Percentiles rank a stretch among this genome's conserved stretches.
phyloP scores from a whole-genome alignment of 2,888 invertebrate genomes.

The Hydropsyche betteni region DNA sequence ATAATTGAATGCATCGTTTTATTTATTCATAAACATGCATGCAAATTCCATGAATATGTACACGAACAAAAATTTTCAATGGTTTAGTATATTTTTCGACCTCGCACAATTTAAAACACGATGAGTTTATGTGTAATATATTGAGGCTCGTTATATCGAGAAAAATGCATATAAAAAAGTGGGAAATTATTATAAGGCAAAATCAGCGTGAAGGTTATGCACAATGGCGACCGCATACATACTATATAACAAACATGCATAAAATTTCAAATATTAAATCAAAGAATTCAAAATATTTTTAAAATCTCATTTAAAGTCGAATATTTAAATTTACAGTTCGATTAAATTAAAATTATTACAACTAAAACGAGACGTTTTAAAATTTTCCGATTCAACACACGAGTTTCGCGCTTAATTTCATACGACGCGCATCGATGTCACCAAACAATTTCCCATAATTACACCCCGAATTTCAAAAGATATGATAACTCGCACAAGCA shows the following conservation, averaged over 20 bases:
- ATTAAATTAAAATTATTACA: no score
- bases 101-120: conserved; percentile 7
- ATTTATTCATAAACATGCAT: background rate
- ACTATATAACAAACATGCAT: background rate
- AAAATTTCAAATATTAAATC: no score
- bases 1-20: background rate
- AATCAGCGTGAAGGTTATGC: conserved; percentile 15
- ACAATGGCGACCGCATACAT: background rate
- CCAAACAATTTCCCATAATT: no score
- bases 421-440: no score
- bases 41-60: background rate
- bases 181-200: conserved; percentile 23
- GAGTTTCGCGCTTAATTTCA: no score
- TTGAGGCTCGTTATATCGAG: conserved; percentile 11
- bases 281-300: no score
- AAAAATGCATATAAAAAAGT: conserved; percentile 14
- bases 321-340: no score
- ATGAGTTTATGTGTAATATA: background rate
- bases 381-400: no score
- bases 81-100: background rate
- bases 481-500: no score
- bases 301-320: no score
- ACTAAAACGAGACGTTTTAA: no score
- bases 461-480: no score
- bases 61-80: background rate